Base-by-base conservation (phyloP, 2,797 vertebrate species). In the Tapera naevia region DNA sequence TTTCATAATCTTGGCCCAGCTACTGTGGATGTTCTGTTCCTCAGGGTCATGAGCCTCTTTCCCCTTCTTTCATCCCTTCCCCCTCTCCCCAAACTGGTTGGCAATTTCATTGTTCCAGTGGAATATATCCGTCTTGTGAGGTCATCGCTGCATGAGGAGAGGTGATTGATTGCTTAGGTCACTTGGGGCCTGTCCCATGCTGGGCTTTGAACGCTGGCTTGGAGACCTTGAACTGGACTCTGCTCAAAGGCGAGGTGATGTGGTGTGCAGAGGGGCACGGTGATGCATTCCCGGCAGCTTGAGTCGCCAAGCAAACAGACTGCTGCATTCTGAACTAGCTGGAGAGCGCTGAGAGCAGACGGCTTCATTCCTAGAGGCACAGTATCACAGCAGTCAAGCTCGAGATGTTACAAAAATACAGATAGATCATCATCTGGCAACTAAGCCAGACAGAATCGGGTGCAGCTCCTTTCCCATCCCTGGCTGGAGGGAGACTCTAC, bases 311-410 rank as follows among this genome's bases (percentile, higher is more conserved):
- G 90, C 93, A 95, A 91, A 95, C 89, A 96, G 89, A 93, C 92
- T 97, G 95, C 94, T 97, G 95, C 95, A 97, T 95, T 96, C 88
- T 88, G 93, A 96, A 96, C 93, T 96, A 91, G 95, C 95, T 82
- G 91, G 88, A 95, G 90, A 2, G 4, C 85, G 95, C 86, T 70
- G 91, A 94, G 74, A 95, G 94, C 94, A 94, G 94, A 88, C 91
- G 84, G 95, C 88, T 96, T 94, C 94, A 51, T 96, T 97, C 95
- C 94, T 96, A 95, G 95, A 95, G 94, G 95, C 95, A 97, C 92
- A 80, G 88, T 88, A 96, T 90, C 95, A 89, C 95, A 94, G 95
- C 89, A 96, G 95, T 93, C 88, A 53, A 96, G 92, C 95, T 92
- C 13, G 87, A 95, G 95, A 97, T 96, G 85, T 88, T 94, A 94